Base-by-base conservation (phyloP, 2,113 vertebrate species). In the Myotis lucifugus region DNA sequence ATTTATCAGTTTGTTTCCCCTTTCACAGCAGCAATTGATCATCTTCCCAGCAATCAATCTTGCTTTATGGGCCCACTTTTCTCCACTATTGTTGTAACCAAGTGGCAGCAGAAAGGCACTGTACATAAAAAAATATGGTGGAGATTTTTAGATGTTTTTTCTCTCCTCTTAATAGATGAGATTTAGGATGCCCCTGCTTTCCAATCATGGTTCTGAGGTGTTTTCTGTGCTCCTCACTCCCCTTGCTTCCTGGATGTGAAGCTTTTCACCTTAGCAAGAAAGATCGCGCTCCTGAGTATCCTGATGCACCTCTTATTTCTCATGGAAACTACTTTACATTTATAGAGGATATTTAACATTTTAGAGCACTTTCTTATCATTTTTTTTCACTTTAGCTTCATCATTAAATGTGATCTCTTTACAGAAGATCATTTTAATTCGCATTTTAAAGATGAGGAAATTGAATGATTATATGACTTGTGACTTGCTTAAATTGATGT, bases 1-100 rank as follows among this genome's bases (percentile, higher is more conserved):
- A 98, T 98, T 97, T 98, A 98, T 98, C 97, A 96, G 97, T 97
- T 98, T 97, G 96, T 96, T 97, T 96, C 94, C 95, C 95, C 82
- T 91, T 97, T 98, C 96, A 81, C 95, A 95, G 96, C 54, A 66
- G 95, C 96, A 95, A 98, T 98, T 97, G 98, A 97, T 98, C 98
- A 98, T 96, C 90, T 97, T 96, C 89, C 56, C 85, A 96, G 96
- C 0, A 10, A 98, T 98, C 98, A 98, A 97, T 98, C 94, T 88
- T 40, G 83, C 48, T 98, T 98, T 98, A 98, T 98, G 94, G 97
- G 96, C 78, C 79, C 54, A 95, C 91, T 97, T 98, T 98, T 98
- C 97, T 98, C 37, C 89, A 85, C 86, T 96, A 96, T 97, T 97
- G 97, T 97, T 98, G 96, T 96, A 98, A 97, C 90, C 96, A 95